Evolutionary conservation across 2,888 invertebrate genomes (phyloP).

Genomic region (Oscheius sp.): DNA sequence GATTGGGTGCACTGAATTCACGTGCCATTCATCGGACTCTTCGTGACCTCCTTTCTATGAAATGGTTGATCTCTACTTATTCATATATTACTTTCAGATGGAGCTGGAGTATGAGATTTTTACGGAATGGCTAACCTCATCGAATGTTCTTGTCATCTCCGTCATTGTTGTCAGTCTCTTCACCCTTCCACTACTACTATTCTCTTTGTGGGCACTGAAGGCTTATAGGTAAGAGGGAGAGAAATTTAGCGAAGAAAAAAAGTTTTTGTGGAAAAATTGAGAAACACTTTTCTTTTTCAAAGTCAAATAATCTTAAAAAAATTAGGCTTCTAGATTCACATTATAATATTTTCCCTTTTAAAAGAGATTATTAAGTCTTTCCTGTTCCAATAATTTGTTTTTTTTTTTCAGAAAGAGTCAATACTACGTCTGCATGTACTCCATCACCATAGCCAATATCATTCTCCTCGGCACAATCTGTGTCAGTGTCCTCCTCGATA

Average conservation of each 20-base stretch:
- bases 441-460: constrained; percentile 48
- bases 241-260: neutral
- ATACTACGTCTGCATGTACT: constrained; percentile 46
- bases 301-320: neutral
- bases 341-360: neutral
- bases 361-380: neutral
- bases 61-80: too few relatives aligned
- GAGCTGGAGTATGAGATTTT: constrained; percentile 30
- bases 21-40: too few relatives aligned
- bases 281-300: neutral
- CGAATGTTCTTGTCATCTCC: constrained; percentile 45
- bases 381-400: neutral
- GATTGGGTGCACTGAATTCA: too few relatives aligned
- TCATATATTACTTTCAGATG: too few relatives aligned
- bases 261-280: neutral
- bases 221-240: constrained; percentile 6
- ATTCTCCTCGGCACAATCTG: constrained; percentile 35
- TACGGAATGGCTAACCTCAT: constrained; percentile 45
- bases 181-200: constrained; percentile 46
- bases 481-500: constrained; percentile 35
- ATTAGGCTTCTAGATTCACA: too few relatives aligned
- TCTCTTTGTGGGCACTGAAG: constrained; percentile 34
- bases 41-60: too few relatives aligned
- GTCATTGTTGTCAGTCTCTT: constrained; percentile 43
- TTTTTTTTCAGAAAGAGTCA: constrained; percentile 42